Percentiles rank a stretch among this genome's conserved stretches.
phyloP scores from a whole-genome alignment of 2,113 vertebrate species.

The Monarcha castaneiventris region DNA sequence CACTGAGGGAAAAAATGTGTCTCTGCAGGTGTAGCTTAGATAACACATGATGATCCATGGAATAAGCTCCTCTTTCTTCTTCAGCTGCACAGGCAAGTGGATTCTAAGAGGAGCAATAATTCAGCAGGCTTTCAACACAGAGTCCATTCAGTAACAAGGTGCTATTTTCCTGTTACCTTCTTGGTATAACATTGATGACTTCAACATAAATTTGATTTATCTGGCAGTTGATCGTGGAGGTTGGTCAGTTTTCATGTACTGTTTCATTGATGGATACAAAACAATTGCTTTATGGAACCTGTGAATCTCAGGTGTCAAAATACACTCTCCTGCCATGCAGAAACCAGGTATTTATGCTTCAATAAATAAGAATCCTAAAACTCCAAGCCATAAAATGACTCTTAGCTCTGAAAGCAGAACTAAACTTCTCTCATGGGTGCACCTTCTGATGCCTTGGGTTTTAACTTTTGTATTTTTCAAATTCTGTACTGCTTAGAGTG shows the following conservation, averaged over 20 bases:
- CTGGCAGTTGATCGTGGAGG: background rate
- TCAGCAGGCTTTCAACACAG: background rate
- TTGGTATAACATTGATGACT: background rate
- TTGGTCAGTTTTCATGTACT: background rate
- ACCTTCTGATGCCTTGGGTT: background rate
- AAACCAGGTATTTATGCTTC: background rate
- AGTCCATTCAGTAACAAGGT: background rate
- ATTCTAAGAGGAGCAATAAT: background rate
- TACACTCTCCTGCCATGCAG: background rate
- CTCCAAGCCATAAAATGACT: background rate
- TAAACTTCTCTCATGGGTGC: background rate
- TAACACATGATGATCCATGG: background rate
- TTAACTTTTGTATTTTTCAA: too few relatives aligned
- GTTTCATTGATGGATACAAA: background rate
- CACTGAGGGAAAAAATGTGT: background rate
- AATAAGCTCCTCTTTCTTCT: background rate
- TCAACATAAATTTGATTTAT: background rate
- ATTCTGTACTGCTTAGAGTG: too few relatives aligned
- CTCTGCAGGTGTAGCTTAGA: background rate
- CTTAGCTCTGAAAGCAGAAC: background rate
- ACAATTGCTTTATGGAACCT: background rate
- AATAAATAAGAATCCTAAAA: background rate
- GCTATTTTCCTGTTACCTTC: background rate
- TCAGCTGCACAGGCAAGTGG: background rate
- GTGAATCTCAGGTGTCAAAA: background rate